A percentile compares a stretch with the other conserved stretches of the same genome.
phyloP scores from a whole-genome alignment of 2,888 invertebrate species.

The Acronicta psi region DNA sequence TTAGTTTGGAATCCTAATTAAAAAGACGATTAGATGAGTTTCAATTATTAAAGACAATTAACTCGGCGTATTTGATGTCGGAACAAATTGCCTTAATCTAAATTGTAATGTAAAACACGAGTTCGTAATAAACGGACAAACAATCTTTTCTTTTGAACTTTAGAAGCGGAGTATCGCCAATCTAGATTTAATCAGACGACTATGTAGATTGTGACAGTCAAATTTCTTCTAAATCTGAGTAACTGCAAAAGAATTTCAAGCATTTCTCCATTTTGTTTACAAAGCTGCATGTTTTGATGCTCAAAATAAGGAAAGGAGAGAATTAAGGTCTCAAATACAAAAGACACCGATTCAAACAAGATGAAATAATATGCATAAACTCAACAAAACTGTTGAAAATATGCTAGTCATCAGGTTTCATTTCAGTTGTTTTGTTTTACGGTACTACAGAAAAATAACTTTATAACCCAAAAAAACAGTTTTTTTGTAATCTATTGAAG shows the following conservation, averaged over 20 bases:
- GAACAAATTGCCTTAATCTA: conserved; percentile 8
- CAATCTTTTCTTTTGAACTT: neutral
- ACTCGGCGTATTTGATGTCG: conserved; percentile 11
- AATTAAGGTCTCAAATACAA: conserved; percentile 14
- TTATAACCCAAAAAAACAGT: too few species aligned
- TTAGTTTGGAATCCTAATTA: conserved; percentile 36
- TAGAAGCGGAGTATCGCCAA: neutral
- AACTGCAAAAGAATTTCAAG: neutral
- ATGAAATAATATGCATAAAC: conserved; percentile 18
- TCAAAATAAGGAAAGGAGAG: conserved; percentile 3
- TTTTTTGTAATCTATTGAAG: neutral
- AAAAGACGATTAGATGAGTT: conserved; percentile 33
- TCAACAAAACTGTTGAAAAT: conserved; percentile 4
- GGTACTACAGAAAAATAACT: too few species aligned
- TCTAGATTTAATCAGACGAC: conserved; percentile 3
- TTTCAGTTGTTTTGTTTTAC: neutral
- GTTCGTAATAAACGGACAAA: neutral
- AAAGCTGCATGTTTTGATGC: conserved; percentile 4
- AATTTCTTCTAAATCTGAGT: neutral
- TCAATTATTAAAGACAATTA: conserved; percentile 32
- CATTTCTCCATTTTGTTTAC: neutral
- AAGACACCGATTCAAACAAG: conserved; percentile 17
- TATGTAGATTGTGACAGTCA: conserved; percentile 2
- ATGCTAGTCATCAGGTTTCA: neutral
- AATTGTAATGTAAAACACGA: neutral